Evolutionary conservation across 1,140 invertebrate species (phyloP).

Genomic region (Thrips palmi): DNA sequence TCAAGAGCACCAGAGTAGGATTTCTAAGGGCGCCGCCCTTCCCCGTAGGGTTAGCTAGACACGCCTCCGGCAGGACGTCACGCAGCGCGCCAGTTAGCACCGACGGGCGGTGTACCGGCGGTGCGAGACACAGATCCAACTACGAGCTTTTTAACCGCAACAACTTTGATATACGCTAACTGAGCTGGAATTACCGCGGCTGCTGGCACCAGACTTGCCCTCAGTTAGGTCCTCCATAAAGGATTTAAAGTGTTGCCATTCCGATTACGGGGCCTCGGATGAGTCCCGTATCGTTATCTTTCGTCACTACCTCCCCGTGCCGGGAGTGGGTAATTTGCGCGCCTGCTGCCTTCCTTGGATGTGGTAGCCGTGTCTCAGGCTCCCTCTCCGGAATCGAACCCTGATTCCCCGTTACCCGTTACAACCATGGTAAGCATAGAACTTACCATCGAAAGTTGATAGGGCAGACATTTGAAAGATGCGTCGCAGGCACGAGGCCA

Average conservation of each 20-base stretch:
- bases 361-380: constrained; percentile 83
- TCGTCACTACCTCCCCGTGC: constrained; percentile 64
- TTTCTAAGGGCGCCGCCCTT: too few relatives aligned
- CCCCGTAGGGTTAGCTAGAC: background rate
- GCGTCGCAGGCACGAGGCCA: constrained; percentile 47
- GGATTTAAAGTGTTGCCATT: constrained; percentile 81
- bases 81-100: constrained; percentile 23
- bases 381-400: constrained; percentile 51
- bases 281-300: constrained; percentile 73
- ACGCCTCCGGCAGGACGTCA: constrained; percentile 23
- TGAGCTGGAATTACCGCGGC: constrained; percentile 82
- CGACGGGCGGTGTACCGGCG: constrained; percentile 34
- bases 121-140: constrained; percentile 44
- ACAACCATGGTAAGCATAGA: constrained; percentile 60
- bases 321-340: constrained; percentile 74
- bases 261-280: constrained; percentile 61
- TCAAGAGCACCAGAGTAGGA: constrained; percentile 36
- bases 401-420: constrained; percentile 59
- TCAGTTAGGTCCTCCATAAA: constrained; percentile 76
- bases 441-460: constrained; percentile 70
- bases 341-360: constrained; percentile 83
- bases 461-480: constrained; percentile 78
- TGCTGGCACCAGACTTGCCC: constrained; percentile 84
- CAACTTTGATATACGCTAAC: constrained; percentile 78
- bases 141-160: constrained; percentile 62